Percentiles rank a stretch among this genome's conserved stretches.
phyloP scores from a whole-genome alignment of 2,113 vertebrate genomes.

The Archilochus colubris region DNA sequence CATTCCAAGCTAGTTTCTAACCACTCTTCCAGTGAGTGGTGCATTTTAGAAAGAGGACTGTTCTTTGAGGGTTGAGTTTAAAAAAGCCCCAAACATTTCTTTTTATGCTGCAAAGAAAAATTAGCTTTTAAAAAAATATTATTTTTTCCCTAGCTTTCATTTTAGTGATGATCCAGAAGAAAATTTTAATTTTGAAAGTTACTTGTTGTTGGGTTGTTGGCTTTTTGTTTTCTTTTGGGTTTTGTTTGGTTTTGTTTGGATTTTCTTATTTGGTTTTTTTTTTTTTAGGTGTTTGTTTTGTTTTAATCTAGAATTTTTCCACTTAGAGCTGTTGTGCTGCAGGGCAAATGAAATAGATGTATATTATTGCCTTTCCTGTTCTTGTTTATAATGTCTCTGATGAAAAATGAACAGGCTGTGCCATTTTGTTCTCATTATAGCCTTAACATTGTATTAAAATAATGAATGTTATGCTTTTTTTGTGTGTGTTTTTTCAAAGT shows the following conservation, averaged over 20 bases:
- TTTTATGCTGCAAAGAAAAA: neutral
- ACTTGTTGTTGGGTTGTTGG: neutral
- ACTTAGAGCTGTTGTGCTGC: neutral
- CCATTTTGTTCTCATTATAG: conserved; percentile 25
- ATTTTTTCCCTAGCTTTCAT: neutral
- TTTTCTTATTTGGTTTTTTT: neutral
- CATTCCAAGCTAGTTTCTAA: neutral
- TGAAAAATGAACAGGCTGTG: conserved; percentile 13
- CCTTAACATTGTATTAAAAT: conserved; percentile 44
- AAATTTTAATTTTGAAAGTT: neutral
- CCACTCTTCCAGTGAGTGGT: neutral
- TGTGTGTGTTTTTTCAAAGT: conserved; percentile 21
- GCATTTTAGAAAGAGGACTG: neutral
- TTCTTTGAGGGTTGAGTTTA: neutral
- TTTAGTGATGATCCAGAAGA: neutral
- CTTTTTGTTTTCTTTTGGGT: neutral
- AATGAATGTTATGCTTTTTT: neutral
- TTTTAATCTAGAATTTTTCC: neutral
- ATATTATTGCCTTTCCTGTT: neutral
- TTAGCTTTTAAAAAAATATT: neutral
- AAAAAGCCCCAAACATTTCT: fast-evolving
- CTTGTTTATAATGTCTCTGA: conserved; percentile 19
- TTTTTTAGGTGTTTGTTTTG: neutral
- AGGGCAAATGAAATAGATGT: neutral
- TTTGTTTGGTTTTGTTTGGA: neutral